Evolutionary conservation across 2,113 vertebrate species (phyloP).

Genomic region (Elanus axillaris): DNA sequence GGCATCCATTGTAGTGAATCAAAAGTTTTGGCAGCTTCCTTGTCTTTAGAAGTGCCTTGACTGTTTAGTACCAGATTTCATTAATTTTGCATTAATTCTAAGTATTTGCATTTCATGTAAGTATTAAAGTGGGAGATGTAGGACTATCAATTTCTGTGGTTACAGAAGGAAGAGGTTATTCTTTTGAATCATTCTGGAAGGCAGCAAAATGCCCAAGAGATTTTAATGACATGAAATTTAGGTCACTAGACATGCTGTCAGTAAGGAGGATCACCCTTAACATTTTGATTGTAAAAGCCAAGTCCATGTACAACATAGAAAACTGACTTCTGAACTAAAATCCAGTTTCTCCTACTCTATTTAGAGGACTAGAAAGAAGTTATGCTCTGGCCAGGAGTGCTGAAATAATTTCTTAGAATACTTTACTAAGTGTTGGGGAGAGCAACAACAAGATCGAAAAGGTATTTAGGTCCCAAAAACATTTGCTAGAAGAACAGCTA

Average conservation of each 20-base stretch:
- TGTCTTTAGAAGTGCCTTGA: background rate
- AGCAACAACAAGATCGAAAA: background rate
- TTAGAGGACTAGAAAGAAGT: background rate
- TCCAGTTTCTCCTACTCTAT: background rate
- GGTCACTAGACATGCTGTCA: background rate
- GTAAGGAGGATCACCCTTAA: background rate
- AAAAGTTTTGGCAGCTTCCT: background rate
- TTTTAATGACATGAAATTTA: background rate
- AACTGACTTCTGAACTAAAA: background rate
- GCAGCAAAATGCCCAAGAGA: background rate
- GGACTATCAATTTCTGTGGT: background rate
- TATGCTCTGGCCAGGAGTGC: background rate
- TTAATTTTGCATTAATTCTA: background rate
- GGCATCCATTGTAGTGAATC: background rate
- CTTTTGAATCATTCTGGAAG: rapidly evolving
- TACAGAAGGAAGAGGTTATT: background rate
- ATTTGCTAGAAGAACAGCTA: background rate
- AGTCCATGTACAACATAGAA: background rate
- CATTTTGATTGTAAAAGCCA: background rate
- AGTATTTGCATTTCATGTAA: background rate
- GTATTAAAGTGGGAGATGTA: background rate
- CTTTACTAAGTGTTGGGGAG: background rate
- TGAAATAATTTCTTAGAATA: background rate
- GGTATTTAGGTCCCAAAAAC: background rate
- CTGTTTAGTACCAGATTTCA: background rate